A percentile compares a stretch with the other conserved stretches of the same genome.
Evolutionary conservation across 64 coral and sea anemone genomes (phyloP).

Genomic region (Stichodactyla mertensii): DNA sequence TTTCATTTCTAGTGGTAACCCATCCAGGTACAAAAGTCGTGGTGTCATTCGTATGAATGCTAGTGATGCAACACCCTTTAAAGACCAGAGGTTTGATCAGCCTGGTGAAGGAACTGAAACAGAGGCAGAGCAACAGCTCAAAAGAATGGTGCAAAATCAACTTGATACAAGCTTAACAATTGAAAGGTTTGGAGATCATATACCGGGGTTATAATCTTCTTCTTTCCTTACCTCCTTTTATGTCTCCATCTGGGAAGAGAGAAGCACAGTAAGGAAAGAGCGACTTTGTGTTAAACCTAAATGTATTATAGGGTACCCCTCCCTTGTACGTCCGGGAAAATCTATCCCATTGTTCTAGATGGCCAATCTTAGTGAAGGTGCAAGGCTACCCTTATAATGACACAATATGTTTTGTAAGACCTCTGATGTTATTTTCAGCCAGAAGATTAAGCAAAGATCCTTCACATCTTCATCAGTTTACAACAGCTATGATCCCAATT

Average conservation of each 20-base stretch:
- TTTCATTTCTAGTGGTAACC: constrained; percentile 81
- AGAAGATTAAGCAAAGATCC: constrained; percentile 58
- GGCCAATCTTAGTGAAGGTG: too few species aligned
- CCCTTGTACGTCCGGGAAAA: too few species aligned
- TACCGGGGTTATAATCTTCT: neutral
- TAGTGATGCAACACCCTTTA: constrained; percentile 65
- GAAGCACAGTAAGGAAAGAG: too few species aligned
- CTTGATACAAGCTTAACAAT: constrained; percentile 78
- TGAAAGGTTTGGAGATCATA: constrained; percentile 46
- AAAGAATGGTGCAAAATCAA: constrained; percentile 83
- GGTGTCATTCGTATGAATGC: constrained; percentile 84
- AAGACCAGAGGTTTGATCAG: constrained; percentile 85
- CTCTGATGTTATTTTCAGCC: constrained; percentile 29
- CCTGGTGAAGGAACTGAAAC: constrained; percentile 82
- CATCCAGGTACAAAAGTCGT: constrained; percentile 79
- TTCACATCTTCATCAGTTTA: constrained; percentile 69
- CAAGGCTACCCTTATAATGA: too few species aligned
- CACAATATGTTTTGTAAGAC: neutral
- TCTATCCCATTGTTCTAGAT: too few species aligned
- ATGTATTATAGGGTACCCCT: too few species aligned
- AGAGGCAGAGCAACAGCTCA: constrained; percentile 91
- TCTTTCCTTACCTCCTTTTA: too few species aligned
- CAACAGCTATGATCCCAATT: constrained; percentile 45
- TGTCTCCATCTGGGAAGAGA: too few species aligned
- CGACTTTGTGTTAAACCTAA: too few species aligned